These are phyloP conservation scores for Macrocentrus cingulum DNA, from an alignment of 1,140 invertebrate genomes.

Conservation along the genomic window DNA sequence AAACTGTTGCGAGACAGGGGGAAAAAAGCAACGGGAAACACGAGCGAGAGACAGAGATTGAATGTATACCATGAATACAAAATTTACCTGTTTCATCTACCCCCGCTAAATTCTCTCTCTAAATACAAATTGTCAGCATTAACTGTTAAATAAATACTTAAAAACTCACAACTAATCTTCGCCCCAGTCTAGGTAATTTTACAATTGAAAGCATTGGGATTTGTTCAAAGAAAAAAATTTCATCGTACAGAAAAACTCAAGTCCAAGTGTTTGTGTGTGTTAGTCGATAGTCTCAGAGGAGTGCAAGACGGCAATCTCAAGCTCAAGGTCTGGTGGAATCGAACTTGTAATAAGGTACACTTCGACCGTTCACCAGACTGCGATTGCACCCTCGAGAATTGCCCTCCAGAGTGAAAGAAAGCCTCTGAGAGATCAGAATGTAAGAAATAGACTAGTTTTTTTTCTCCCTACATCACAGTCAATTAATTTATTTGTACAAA, in stretches of 20 bases:
- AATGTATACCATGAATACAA: slow-evolving; percentile 16
- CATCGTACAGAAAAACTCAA: slow-evolving; percentile 9
- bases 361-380: slow-evolving; percentile 34
- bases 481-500: no score
- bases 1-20: background rate
- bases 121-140: background rate
- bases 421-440: slow-evolving; percentile 9
- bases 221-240: slow-evolving; percentile 18
- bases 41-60: slow-evolving; percentile 22
- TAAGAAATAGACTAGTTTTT: background rate
- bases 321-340: slow-evolving; percentile 35
- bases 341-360: slow-evolving; percentile 52
- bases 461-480: no score
- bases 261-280: background rate
- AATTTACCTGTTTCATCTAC: slow-evolving; percentile 13
- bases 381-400: slow-evolving; percentile 40
- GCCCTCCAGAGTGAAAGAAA: slow-evolving; percentile 16
- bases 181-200: no score
- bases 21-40: background rate
- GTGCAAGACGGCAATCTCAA: slow-evolving; percentile 36
- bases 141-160: slow-evolving; percentile 28
- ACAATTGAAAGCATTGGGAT: no score
- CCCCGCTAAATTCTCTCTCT: slow-evolving; percentile 1
- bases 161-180: no score
- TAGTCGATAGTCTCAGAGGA: slow-evolving; percentile 25